Conservation (phyloP, 2,888 invertebrate genomes). For the Pristionchus exspectatus region DNA sequence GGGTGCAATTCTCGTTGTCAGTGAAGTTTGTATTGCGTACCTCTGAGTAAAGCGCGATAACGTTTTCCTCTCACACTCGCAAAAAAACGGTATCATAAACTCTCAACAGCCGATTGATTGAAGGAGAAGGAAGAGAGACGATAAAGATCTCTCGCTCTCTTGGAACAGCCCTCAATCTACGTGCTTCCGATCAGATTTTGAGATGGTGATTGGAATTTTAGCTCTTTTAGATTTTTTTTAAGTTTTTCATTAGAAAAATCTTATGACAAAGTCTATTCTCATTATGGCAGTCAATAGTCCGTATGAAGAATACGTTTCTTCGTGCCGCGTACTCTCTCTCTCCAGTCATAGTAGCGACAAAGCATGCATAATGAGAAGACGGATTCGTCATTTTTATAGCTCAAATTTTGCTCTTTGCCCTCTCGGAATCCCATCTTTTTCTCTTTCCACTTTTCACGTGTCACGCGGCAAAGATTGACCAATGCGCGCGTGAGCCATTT, state of each 20-base stretch:
- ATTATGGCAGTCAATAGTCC: too few species aligned
- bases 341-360: background rate
- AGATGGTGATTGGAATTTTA: background rate
- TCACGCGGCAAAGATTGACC: background rate
- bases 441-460: background rate
- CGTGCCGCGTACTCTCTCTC: background rate
- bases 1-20: background rate
- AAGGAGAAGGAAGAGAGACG: background rate
- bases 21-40: background rate
- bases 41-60: background rate
- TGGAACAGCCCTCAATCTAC: background rate
- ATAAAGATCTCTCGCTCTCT: background rate
- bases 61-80: background rate
- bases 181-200: background rate
- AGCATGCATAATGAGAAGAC: background rate
- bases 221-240: too few species aligned
- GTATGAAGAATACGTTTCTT: too few species aligned
- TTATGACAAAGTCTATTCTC: too few species aligned
- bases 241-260: too few species aligned
- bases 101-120: background rate
- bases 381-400: too few species aligned
- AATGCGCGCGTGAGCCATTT: background rate
- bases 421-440: background rate
- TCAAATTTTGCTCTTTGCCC: background rate
- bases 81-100: slow-evolving; percentile 15